Evolutionary conservation across 2,113 vertebrate species (phyloP).

Genomic region (Sylvietta virens): DNA sequence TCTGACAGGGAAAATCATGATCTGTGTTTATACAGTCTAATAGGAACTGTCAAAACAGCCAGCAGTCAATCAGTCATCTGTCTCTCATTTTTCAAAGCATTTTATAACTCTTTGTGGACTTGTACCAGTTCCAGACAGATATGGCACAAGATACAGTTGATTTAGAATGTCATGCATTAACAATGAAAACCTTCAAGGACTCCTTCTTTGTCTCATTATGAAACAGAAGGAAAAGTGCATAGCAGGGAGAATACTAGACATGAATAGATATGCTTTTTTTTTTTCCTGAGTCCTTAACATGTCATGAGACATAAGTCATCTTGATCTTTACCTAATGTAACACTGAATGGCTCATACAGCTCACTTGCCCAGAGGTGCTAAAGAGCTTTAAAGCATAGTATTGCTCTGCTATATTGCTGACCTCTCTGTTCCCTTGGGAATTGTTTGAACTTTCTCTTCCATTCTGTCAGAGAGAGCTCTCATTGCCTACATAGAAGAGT

Average conservation of each 20-base stretch:
- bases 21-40: constrained; percentile 3
- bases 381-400: neutral
- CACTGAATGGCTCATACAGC: neutral
- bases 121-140: neutral
- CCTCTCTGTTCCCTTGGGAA: neutral
- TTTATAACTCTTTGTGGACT: neutral
- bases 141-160: neutral
- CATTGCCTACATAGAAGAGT: neutral
- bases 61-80: neutral
- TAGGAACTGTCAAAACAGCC: constrained; percentile 3
- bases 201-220: neutral
- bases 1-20: neutral
- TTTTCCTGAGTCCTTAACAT: neutral
- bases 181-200: neutral
- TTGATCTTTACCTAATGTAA: neutral
- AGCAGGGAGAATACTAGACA: neutral
- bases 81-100: neutral
- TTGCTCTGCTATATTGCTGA: neutral
- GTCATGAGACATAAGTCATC: neutral
- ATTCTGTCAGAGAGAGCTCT: neutral
- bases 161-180: neutral
- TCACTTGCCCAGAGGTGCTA: neutral
- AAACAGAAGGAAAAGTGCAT: neutral
- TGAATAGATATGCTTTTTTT: neutral
- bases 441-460: neutral